These are phyloP conservation scores for Gymnothorax javanicus DNA, from an alignment of 2,797 vertebrate genomes.

Conservation along the genomic window DNA sequence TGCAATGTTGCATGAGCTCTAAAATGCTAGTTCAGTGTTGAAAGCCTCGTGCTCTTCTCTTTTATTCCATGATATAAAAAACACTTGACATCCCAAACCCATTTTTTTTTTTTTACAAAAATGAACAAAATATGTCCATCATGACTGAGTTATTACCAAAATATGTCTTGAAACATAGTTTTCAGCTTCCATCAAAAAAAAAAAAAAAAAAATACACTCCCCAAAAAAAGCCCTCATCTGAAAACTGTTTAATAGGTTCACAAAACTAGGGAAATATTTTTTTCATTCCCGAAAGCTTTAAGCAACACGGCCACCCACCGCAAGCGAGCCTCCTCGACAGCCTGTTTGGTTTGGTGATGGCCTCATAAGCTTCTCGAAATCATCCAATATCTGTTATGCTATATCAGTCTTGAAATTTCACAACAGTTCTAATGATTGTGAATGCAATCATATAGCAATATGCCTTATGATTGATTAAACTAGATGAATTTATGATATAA, in stretches of 20 bases:
- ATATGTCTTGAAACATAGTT: not conserved
- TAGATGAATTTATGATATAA: too few relatives aligned
- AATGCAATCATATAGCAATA: not conserved
- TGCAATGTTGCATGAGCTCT: not conserved
- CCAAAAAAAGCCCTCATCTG: not conserved
- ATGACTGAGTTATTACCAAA: not conserved
- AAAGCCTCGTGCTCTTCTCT: not conserved
- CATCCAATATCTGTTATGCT: not conserved
- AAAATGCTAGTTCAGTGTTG: not conserved
- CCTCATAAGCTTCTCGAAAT: not conserved
- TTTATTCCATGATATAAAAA: not conserved
- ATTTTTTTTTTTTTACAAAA: not conserved
- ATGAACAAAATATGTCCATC: not conserved
- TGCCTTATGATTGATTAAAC: too few relatives aligned
- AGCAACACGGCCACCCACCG: not conserved
- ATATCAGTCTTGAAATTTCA: not conserved
- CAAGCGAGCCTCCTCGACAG: not conserved
- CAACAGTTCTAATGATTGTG: conserved; percentile 2
- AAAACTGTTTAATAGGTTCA: not conserved
- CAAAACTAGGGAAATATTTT: not conserved
- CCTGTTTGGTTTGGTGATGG: not conserved
- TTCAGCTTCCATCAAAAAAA: not conserved
- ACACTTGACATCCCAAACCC: not conserved
- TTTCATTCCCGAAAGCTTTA: not conserved
- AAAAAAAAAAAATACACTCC: not conserved